Conservation (phyloP, 2,797 vertebrate genomes). For the Sebastes steindachneri region DNA sequence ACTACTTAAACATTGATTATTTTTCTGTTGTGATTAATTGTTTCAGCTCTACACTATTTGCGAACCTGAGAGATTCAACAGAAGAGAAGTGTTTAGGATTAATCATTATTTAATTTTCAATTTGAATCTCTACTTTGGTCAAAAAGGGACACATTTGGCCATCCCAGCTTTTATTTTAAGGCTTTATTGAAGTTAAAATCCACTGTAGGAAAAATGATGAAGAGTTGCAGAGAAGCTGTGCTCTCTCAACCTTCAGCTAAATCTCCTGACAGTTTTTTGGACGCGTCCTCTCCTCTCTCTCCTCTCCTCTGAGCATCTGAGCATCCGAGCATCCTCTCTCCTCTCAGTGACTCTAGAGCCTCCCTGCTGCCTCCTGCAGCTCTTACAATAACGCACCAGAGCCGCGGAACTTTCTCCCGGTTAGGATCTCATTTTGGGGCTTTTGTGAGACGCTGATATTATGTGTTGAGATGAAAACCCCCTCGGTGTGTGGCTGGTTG, state of each 20-base stretch:
- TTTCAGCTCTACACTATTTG: not conserved
- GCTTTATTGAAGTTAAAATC: not conserved
- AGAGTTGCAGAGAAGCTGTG: not conserved
- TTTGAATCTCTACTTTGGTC: not conserved
- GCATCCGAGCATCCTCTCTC: no score
- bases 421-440: not conserved
- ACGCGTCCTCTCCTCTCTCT: not conserved
- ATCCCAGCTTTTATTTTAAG: no score
- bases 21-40: not conserved
- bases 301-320: not conserved
- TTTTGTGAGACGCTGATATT: not conserved
- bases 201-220: not conserved
- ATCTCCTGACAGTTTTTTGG: constrained; percentile 8
- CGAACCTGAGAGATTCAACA: not conserved
- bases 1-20: not conserved
- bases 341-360: not conserved
- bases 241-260: constrained; percentile 16
- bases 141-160: not conserved
- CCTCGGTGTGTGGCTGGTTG: not conserved
- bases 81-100: not conserved
- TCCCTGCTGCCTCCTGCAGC: constrained; percentile 10
- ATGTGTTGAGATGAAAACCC: not conserved
- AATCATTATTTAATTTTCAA: not conserved
- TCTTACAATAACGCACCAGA: not conserved
- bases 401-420: constrained; percentile 27